A percentile compares a stretch with the other conserved stretches of the same genome.
These are phyloP conservation scores for Xenotilapia leptura DNA, from an alignment of 2,113 vertebrate species.

Conservation along the genomic window DNA sequence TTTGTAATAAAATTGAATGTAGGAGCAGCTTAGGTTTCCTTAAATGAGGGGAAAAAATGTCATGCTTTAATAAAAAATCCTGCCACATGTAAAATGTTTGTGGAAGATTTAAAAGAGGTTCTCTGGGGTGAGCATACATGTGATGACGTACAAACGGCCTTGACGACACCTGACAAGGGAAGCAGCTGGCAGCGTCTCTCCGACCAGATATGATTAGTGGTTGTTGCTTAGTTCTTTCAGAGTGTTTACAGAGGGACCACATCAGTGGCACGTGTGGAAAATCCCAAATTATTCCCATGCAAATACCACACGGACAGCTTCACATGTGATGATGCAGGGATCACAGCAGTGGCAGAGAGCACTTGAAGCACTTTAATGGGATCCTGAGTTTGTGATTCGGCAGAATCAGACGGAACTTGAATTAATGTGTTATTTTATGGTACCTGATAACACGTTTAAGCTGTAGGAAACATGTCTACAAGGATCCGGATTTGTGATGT, in stretches of 20 bases:
- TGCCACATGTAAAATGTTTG: background rate
- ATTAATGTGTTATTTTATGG: background rate
- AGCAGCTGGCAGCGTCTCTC: background rate
- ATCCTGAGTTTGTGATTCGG: background rate
- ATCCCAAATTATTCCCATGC: background rate
- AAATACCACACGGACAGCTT: background rate
- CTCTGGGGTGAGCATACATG: background rate
- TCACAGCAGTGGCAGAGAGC: background rate
- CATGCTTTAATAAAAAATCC: background rate
- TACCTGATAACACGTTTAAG: background rate
- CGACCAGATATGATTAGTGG: background rate
- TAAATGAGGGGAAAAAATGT: background rate
- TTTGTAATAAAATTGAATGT: background rate
- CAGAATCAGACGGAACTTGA: background rate
- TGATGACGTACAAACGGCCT: background rate
- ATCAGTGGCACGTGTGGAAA: conserved; percentile 7
- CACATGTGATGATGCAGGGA: background rate
- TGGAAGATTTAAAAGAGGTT: background rate
- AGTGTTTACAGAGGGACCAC: background rate
- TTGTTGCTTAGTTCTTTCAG: background rate
- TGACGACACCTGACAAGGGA: background rate
- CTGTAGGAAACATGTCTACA: background rate
- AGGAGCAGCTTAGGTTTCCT: background rate
- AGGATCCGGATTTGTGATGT: background rate
- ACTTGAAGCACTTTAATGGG: background rate